A percentile compares a stretch with the other conserved stretches of the same genome.
These are phyloP conservation scores for Drosophila glabriapex DNA, from an alignment of 2,888 invertebrate genomes.

Conservation along the genomic window DNA sequence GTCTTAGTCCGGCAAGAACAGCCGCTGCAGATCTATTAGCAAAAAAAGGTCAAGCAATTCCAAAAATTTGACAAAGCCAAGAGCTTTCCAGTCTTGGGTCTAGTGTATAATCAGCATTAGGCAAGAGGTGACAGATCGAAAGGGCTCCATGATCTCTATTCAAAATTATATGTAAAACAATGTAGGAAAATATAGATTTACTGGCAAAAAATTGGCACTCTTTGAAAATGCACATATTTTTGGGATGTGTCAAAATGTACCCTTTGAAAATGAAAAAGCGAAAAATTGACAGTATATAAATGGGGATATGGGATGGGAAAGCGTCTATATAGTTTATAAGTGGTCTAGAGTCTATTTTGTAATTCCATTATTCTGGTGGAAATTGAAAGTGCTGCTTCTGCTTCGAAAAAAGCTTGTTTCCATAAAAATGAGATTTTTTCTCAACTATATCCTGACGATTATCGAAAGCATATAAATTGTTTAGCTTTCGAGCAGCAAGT, in stretches of 20 bases:
- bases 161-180: not conserved
- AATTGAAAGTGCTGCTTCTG: not conserved
- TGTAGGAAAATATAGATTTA: not conserved
- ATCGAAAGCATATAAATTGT: not conserved
- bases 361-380: not conserved
- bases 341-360: not conserved
- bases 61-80: conserved; percentile 29
- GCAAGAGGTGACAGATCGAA: not conserved
- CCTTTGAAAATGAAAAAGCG: not conserved
- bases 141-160: not conserved
- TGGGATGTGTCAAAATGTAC: not conserved
- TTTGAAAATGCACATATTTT: not conserved
- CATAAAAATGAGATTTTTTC: not conserved
- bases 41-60: conserved; percentile 45
- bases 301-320: not conserved
- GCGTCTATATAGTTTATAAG: not conserved
- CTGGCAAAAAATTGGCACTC: not conserved
- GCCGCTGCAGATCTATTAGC: conserved; percentile 60
- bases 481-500: not conserved
- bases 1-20: conserved; percentile 56
- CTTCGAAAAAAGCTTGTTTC: not conserved
- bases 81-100: not conserved
- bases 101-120: conserved; percentile 3
- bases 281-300: not conserved
- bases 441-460: not conserved